Evolutionary conservation across 2,797 vertebrate genomes (phyloP).

Genomic region (Rhabdophis nuchalis): DNA sequence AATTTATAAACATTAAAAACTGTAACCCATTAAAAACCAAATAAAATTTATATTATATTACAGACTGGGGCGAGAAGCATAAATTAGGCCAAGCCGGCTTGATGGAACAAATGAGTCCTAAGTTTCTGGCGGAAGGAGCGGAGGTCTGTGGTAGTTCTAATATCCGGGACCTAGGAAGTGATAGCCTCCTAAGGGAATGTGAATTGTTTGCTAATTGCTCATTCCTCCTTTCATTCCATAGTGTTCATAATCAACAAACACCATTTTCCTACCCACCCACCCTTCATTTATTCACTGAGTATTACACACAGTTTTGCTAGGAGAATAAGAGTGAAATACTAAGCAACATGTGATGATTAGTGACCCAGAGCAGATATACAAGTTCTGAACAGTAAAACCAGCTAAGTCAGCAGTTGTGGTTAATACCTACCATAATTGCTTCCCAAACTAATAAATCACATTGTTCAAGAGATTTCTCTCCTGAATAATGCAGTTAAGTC

Average conservation of each 20-base stretch:
- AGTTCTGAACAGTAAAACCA: neutral
- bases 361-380: neutral
- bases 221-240: slow-evolving; percentile 29
- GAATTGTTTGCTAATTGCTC: slow-evolving; percentile 31
- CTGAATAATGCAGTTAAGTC: neutral
- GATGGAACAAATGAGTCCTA: no score
- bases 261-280: neutral
- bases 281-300: neutral
- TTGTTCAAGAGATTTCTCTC: neutral
- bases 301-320: slow-evolving; percentile 16
- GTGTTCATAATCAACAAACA: slow-evolving; percentile 22
- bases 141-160: no score
- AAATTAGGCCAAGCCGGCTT: no score
- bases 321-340: slow-evolving; percentile 10
- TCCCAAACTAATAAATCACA: slow-evolving; percentile 4
- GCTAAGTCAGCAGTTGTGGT: neutral
- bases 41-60: no score
- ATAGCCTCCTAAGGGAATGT: slow-evolving; percentile 7
- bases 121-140: no score
- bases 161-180: no score
- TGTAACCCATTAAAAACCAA: no score
- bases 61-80: no score
- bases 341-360: slow-evolving; percentile 6
- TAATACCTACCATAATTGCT: neutral
- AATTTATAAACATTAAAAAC: no score